These are phyloP conservation scores for Ciconia nigra DNA, from an alignment of 2,797 vertebrate genomes.

Conservation along the genomic window DNA sequence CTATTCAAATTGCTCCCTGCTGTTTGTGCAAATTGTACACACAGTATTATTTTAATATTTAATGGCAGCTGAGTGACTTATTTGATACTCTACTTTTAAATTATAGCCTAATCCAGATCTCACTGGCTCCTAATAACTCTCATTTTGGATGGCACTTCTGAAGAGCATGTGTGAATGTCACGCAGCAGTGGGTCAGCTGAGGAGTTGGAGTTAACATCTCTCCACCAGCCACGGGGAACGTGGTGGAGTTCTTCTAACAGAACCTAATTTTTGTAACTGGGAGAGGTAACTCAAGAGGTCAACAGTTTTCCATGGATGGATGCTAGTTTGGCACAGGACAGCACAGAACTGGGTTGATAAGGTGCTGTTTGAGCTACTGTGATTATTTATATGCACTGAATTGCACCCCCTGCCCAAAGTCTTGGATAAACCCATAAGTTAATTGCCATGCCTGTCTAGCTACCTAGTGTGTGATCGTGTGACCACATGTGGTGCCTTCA, in stretches of 20 bases:
- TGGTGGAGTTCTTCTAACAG: not conserved
- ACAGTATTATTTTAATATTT: not conserved
- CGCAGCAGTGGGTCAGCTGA: accelerated
- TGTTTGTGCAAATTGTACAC: not conserved
- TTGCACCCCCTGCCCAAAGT: not conserved
- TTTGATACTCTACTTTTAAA: not conserved
- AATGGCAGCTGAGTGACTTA: not conserved
- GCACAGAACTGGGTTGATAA: not conserved
- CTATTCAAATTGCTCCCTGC: not conserved
- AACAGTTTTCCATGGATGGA: not conserved
- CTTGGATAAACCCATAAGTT: not conserved
- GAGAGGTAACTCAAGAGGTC: not conserved
- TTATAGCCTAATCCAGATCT: not conserved
- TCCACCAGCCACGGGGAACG: accelerated
- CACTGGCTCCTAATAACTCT: not conserved
- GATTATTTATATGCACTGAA: not conserved
- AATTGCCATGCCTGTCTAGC: not conserved
- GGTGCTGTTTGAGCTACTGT: not conserved
- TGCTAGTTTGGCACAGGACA: not conserved
- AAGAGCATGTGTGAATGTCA: not conserved
- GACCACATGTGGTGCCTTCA: not conserved
- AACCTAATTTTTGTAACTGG: not conserved
- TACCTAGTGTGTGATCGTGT: not conserved
- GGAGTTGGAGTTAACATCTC: not conserved
- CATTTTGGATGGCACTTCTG: not conserved